Evolutionary conservation across 2,888 invertebrate species (phyloP).

Genomic region (Heteromyza rotundicornis): DNA sequence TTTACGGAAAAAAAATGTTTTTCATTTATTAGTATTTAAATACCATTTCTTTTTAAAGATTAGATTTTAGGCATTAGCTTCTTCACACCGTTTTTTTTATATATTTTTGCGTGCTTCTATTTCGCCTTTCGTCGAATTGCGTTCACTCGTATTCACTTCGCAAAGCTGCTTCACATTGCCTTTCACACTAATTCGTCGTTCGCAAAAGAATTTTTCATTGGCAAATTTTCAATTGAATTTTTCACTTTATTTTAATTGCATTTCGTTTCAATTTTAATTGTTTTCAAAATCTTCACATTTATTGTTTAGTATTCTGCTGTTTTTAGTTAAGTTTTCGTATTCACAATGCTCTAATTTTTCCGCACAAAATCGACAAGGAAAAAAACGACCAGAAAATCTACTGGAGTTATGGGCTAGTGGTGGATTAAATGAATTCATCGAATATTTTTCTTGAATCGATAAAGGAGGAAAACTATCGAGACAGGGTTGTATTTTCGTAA

Average conservation of each 20-base stretch:
- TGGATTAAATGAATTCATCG: too few species aligned
- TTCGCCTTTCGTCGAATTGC: neutral
- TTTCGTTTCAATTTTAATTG: neutral
- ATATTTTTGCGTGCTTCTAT: too few species aligned
- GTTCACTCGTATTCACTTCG: neutral
- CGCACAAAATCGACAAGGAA: constrained; percentile 39
- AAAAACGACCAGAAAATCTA: constrained; percentile 23
- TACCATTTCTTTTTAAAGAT: too few species aligned
- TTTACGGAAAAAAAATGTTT: neutral
- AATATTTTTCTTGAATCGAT: too few species aligned
- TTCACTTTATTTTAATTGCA: neutral
- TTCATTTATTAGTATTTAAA: neutral
- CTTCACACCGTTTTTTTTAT: too few species aligned
- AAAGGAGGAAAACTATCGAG: too few species aligned
- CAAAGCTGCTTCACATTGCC: neutral
- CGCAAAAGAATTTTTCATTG: neutral
- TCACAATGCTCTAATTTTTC: neutral
- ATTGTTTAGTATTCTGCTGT: neutral
- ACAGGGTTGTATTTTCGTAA: too few species aligned
- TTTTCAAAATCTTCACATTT: neutral
- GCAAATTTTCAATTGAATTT: neutral
- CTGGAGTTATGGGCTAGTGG: too few species aligned
- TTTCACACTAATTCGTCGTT: constrained; percentile 10
- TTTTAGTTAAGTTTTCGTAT: neutral
- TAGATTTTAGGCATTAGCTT: too few species aligned